Base-by-base conservation (phyloP, 2,113 vertebrate species). In the Zapus hudsonius region DNA sequence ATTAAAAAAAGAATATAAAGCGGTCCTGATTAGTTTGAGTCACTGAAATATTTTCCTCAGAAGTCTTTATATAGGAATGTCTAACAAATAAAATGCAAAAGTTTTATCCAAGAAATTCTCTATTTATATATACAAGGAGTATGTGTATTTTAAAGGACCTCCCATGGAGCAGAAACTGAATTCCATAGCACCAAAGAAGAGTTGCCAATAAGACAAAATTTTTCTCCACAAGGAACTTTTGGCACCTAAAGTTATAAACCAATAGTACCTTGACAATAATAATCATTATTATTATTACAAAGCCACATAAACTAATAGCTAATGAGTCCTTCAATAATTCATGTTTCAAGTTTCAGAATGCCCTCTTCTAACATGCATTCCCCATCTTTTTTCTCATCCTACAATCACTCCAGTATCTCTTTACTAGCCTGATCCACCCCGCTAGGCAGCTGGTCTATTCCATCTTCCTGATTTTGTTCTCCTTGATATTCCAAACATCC, bases 81-180 rank as follows among this genome's bases (percentile, higher is more conserved):
- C 66, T 90, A 82, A 96, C 59, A 89, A 38, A 94, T 75, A 52
- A 86, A 91, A 87, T 75, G 38, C 12, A 52, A 13, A n/a, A 80
- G 94, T 89, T 38, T 83, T 89, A 88, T 31, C 36, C 36, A 95
- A 89, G 13, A 90, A 90, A 78, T 70, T 20, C 90, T 47, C 31
- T 79, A 92, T 47, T 89, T 78, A 81, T 47, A 86, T 64, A 92
- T 3, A 84, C 7, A 80, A 90, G 10, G 22, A 81, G 27, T 70
- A 3, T 27, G n/a, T 72, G 25, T 52, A 90, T 82, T 72, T 90
- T 93, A 87, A 89, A 93, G 23, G 17, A 90, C 83, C 42, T 86
- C 73, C 20, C 52, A 86, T 20, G 31, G 22, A 67, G 42, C 29
- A 94, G 73, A 85, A 89, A 38, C 9, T 79, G 31, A 94, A 96